A percentile compares a stretch with the other conserved stretches of the same genome.
Conservation (phyloP, 2,797 vertebrate species). For the Anguilla anguilla region DNA sequence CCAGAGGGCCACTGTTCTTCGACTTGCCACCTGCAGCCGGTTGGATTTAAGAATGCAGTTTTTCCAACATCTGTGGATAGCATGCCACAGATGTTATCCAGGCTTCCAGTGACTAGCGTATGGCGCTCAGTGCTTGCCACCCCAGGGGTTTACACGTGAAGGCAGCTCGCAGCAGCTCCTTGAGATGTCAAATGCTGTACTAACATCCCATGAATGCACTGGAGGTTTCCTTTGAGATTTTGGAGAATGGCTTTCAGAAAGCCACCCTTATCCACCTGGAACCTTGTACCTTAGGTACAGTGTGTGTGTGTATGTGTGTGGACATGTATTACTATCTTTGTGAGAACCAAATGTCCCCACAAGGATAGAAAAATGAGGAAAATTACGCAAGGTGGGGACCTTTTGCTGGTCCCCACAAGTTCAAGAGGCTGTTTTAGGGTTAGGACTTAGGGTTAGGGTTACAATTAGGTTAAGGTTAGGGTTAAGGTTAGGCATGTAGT, state of each 20-base stretch:
- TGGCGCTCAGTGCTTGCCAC: background rate
- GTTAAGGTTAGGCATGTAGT: too few species aligned
- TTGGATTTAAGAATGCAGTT: background rate
- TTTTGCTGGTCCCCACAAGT: too few species aligned
- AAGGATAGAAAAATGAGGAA: too few species aligned
- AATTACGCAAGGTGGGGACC: too few species aligned
- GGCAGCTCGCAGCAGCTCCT: background rate
- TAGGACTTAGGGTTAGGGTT: too few species aligned
- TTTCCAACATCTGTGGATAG: background rate
- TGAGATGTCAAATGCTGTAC: background rate
- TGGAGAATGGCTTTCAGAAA: background rate
- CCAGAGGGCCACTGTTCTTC: background rate
- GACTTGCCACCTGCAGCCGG: background rate
- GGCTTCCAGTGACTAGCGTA: background rate
- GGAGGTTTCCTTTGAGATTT: background rate
- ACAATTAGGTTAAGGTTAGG: too few species aligned
- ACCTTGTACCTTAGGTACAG: background rate
- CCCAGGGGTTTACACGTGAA: background rate
- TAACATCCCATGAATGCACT: background rate
- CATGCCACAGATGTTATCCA: background rate
- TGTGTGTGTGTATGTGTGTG: background rate
- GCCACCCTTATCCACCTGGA: background rate
- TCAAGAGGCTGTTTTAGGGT: too few species aligned
- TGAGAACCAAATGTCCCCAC: too few species aligned
- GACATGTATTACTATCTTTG: too few species aligned